Evolutionary conservation across 2,113 vertebrate genomes (phyloP).

Genomic region (Peromyscus maniculatus): DNA sequence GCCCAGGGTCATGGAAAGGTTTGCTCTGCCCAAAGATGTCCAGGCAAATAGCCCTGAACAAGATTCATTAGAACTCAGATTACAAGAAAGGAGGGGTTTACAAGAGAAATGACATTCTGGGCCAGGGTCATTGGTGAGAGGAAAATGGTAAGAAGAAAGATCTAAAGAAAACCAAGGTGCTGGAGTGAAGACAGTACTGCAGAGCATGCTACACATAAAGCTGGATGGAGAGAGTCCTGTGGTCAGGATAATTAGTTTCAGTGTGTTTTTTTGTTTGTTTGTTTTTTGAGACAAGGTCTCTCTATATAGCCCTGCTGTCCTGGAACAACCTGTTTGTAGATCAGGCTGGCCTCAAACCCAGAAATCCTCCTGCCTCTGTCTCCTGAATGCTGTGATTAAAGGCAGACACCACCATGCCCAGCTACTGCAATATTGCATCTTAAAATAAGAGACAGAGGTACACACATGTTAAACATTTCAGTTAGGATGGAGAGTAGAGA

Average conservation of each 20-base stretch:
- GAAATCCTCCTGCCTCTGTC: too few relatives aligned
- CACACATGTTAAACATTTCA: not conserved
- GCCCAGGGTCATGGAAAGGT: not conserved
- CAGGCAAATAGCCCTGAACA: not conserved
- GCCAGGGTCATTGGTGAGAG: not conserved
- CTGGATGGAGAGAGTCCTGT: not conserved
- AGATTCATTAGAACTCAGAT: not conserved
- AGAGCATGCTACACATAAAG: not conserved
- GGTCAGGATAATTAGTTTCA: not conserved
- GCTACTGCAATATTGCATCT: not conserved
- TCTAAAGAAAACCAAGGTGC: too few relatives aligned
- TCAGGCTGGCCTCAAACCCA: not conserved
- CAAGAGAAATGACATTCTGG: not conserved
- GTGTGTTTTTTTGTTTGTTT: too few relatives aligned
- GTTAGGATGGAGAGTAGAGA: too few relatives aligned
- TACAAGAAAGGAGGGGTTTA: not conserved
- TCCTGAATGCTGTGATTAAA: too few relatives aligned
- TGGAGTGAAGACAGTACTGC: too few relatives aligned
- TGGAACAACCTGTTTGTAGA: not conserved
- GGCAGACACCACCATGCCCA: not conserved
- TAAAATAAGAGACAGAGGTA: not conserved
- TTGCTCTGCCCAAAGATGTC: not conserved
- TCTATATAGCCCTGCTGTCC: not conserved
- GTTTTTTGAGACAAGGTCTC: not conserved
- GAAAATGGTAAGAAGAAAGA: not conserved